These are phyloP conservation scores for Euwallacea fornicatus DNA, from an alignment of 1,140 invertebrate genomes.

Conservation along the genomic window DNA sequence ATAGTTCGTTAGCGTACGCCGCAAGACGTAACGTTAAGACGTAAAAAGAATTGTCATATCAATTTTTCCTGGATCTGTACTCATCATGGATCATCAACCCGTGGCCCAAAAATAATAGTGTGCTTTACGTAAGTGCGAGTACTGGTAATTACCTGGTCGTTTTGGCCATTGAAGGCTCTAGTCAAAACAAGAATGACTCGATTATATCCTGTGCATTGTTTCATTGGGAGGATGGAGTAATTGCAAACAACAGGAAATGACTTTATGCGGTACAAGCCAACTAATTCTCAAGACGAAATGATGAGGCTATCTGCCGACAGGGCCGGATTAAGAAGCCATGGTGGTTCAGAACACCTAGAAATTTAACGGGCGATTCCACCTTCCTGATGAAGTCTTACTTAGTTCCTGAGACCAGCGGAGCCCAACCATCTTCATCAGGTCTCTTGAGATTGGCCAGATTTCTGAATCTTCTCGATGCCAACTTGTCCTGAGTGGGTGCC, in stretches of 20 bases:
- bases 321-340: neutral
- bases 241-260: slow-evolving; percentile 36
- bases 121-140: no score
- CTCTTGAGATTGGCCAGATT: neutral
- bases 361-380: no score
- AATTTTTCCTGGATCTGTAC: no score
- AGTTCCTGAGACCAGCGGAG: neutral
- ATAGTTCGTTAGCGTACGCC: no score
- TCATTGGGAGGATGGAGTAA: slow-evolving; percentile 27
- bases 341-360: no score
- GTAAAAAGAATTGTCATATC: no score
- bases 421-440: neutral
- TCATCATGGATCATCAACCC: no score
- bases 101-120: no score
- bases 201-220: slow-evolving; percentile 31
- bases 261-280: slow-evolving; percentile 27
- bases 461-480: neutral
- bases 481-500: neutral
- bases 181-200: slow-evolving; percentile 24
- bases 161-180: no score
- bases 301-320: neutral
- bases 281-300: slow-evolving; percentile 27
- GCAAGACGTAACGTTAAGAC: no score
- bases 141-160: no score
- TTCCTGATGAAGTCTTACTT: neutral